Evolutionary conservation across 2,113 vertebrate genomes (phyloP).

Genomic region (Cheilinus undulatus): DNA sequence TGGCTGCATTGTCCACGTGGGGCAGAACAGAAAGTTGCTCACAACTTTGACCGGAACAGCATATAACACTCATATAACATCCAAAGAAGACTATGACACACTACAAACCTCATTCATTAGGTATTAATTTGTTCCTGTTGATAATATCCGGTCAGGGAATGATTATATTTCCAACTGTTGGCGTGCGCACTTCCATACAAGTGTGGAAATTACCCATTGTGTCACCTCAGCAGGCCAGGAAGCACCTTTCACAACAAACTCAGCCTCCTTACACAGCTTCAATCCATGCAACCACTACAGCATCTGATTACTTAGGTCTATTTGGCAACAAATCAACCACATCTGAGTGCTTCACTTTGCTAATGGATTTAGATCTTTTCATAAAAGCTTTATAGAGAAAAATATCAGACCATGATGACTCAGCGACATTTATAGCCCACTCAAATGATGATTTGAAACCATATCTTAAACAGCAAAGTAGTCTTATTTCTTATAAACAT

Average conservation of each 20-base stretch:
- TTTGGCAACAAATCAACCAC: conserved; percentile 24
- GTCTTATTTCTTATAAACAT: too few relatives aligned
- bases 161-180: conserved; percentile 82
- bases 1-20: too few relatives aligned
- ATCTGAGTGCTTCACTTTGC: conserved; percentile 12
- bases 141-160: conserved; percentile 57
- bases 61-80: not conserved
- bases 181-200: conserved; percentile 76
- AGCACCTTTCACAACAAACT: conserved; percentile 83
- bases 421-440: not conserved
- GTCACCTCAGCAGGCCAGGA: conserved; percentile 77
- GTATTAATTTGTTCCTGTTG: conserved; percentile 67
- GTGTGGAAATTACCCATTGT: conserved; percentile 84
- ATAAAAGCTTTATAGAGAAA: conserved; percentile 14
- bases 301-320: conserved; percentile 32
- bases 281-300: conserved; percentile 31
- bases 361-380: conserved; percentile 13
- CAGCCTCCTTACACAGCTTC: conserved; percentile 55
- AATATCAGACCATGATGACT: not conserved
- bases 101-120: conserved; percentile 28
- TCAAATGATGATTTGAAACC: too few relatives aligned
- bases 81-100: conserved; percentile 6
- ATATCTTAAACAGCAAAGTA: too few relatives aligned
- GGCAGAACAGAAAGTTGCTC: too few relatives aligned
- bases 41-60: not conserved